Conservation (phyloP, 1,140 invertebrate genomes). For the Sycophaga agraensis region DNA sequence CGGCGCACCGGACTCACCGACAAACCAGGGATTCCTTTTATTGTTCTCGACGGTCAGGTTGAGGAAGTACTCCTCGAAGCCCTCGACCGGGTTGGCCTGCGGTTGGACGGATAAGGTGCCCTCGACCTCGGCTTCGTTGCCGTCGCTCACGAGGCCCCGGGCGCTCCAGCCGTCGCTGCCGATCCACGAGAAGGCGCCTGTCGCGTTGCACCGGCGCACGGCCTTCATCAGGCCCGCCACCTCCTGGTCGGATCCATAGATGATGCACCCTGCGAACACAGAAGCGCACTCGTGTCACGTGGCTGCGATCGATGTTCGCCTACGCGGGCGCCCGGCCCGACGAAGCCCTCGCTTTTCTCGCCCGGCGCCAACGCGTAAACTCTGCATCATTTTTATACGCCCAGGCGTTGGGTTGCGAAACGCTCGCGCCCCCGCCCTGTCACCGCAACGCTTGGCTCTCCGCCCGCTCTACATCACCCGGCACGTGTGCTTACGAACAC, state of each 20-base stretch:
- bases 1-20: too few species aligned
- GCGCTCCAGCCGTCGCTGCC: conserved; percentile 93
- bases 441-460: too few species aligned
- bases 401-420: too few species aligned
- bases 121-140: conserved; percentile 85
- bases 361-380: not conserved
- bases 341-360: not conserved
- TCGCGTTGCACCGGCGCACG: conserved; percentile 82
- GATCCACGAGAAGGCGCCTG: conserved; percentile 90
- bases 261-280: conserved; percentile 91
- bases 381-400: not conserved
- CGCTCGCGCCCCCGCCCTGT: too few species aligned
- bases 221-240: conserved; percentile 92
- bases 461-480: too few species aligned
- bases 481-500: too few species aligned
- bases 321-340: not conserved
- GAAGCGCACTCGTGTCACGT: too few species aligned
- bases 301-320: not conserved
- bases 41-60: conserved; percentile 83
- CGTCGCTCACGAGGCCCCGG: conserved; percentile 77
- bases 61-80: conserved; percentile 89
- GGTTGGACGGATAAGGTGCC: conserved; percentile 91
- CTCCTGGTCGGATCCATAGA: conserved; percentile 95
- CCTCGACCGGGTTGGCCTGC: conserved; percentile 80
- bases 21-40: conserved; percentile 89